A percentile compares a stretch with the other conserved stretches of the same genome.
Conservation (phyloP, 2,797 vertebrate genomes). For the Strix occidentalis region DNA sequence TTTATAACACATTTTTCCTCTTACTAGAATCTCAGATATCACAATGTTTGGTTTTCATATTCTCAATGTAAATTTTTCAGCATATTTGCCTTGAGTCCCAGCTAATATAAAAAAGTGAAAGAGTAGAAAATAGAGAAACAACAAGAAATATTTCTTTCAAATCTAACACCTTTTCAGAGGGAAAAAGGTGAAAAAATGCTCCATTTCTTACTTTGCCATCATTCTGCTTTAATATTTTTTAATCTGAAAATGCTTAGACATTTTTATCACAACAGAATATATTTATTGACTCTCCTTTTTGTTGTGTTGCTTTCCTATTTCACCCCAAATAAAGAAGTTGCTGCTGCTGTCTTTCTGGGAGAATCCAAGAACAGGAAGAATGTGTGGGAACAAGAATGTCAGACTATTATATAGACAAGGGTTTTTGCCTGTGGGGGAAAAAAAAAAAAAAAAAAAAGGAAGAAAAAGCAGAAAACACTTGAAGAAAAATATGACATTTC, state of each 20-base stretch:
- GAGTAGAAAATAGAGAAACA: background rate
- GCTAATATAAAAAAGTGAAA: background rate
- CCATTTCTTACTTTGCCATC: background rate
- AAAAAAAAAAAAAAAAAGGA: background rate
- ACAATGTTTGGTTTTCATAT: background rate
- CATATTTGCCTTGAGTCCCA: background rate
- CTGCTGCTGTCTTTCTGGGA: background rate
- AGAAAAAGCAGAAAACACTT: background rate
- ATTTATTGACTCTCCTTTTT: background rate
- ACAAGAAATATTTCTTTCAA: background rate
- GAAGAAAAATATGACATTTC: constrained; percentile 1
- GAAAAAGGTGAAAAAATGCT: background rate
- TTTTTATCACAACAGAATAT: background rate
- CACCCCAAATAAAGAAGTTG: background rate
- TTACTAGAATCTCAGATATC: background rate
- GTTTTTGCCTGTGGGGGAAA: background rate
- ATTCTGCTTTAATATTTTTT: background rate
- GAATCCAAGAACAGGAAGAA: background rate
- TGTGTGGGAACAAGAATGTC: constrained; percentile 24
- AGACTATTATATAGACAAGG: constrained; percentile 7
- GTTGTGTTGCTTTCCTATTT: background rate
- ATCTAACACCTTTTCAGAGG: background rate
- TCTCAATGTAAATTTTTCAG: background rate
- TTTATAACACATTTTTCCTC: background rate
- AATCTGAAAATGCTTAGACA: background rate